A percentile compares a stretch with the other conserved stretches of the same genome.
These are phyloP conservation scores for Ectobius pallidus DNA, from an alignment of 2,888 invertebrate species.

Conservation along the genomic window DNA sequence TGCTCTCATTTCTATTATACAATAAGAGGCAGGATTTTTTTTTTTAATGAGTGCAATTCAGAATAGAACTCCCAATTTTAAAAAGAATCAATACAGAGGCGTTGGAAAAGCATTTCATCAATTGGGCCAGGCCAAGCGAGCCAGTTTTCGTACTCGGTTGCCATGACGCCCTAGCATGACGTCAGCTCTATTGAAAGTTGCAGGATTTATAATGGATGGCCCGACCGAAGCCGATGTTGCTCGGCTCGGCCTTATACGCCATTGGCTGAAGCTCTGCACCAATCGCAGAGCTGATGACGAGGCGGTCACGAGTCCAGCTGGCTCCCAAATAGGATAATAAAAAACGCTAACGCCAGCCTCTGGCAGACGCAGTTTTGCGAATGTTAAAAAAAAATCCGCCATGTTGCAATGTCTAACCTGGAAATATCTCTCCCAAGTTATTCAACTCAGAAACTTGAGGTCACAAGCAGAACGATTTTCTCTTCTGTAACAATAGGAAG, in stretches of 20 bases:
- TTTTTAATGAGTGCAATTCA: neutral
- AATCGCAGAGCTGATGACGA: conserved; percentile 38
- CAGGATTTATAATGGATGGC: conserved; percentile 23
- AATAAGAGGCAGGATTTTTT: neutral
- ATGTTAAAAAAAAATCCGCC: conserved; percentile 29
- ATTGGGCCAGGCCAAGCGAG: conserved; percentile 6
- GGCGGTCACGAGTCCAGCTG: conserved; percentile 38
- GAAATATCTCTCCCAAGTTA: conserved; percentile 1
- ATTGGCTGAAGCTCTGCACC: conserved; percentile 37
- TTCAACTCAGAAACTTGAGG: neutral
- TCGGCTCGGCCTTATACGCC: conserved; percentile 39
- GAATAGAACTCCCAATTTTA: neutral
- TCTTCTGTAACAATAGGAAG: too few species aligned
- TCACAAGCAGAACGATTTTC: neutral
- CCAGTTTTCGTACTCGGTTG: neutral
- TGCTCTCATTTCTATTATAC: too few species aligned
- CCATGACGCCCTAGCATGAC: conserved; percentile 30
- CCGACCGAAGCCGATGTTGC: conserved; percentile 31
- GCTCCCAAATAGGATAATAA: conserved; percentile 31
- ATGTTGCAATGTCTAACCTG: conserved; percentile 36
- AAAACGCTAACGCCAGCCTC: conserved; percentile 28
- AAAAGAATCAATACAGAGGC: conserved; percentile 5
- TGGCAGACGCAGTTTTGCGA: conserved; percentile 35
- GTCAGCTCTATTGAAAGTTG: conserved; percentile 37
- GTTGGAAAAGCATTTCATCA: neutral